Evolutionary conservation across 1,140 invertebrate species (phyloP), one percentile per base, ranked within the genome.

Genomic region (Drosophila parabipectinata): DNA sequence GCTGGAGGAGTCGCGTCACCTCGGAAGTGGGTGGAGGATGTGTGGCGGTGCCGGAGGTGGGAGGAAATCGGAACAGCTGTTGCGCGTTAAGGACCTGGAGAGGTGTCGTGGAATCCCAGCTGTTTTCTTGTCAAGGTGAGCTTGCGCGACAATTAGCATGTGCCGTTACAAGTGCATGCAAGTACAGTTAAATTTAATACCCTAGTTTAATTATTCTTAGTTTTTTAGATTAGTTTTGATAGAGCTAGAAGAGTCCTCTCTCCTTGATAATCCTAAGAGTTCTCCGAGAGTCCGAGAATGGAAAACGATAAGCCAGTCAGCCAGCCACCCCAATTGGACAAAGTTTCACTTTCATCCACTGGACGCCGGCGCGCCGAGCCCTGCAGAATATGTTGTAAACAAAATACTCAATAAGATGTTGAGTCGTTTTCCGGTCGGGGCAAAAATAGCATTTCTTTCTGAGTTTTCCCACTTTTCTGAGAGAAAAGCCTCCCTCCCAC

Each of bases 371-470:
- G 67, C 67, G 50, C 62, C 50, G n/a, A 2, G 15, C 30, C 34
- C 10, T 63, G 26, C 26, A 66, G 39, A 51, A 58, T 10, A 18
- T 48, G 15, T 37, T 56, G 59, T 69, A 58, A 78, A 67, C 68
- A 68, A 61, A 15, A 37, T 12, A 50, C 44, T 63, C 56, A 47
- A 47, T 45, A n/a, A 56, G 54, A 45, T 55, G 26, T 41, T 76
- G 80, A 84, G 80, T 79, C 28, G 51, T 61, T 80, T 80, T 72
- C 15, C 54, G 54, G 55, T 44, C 39, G 47, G 1, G 69, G 77
- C 72, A 54, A 72, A 80, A 80, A 80, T 80, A 79, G 77, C 48
- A 76, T 72, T 83, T 18, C 18, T 69, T 62, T 54, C 50, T 26
- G 30, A 66, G 59, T 85, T 84, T 84, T 79, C 58, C 54, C 76